phyloP scores from a whole-genome alignment of 37 sponge, comb jelly and placozoan species.

The Bolinopsis microptera region DNA sequence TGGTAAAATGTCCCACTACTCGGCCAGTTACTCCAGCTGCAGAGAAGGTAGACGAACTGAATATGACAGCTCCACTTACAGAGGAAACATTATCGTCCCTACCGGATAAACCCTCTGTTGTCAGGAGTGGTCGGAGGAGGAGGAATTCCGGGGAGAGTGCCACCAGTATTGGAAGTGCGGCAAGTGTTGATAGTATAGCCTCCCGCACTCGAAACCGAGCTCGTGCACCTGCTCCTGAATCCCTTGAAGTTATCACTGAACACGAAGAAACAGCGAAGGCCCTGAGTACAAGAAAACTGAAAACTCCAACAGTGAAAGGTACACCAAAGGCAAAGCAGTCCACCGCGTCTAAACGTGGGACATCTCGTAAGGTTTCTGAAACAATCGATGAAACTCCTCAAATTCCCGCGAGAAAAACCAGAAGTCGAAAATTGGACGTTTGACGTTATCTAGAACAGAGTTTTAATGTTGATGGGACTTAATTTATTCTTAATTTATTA shows the following conservation, averaged over 20 bases:
- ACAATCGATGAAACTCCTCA: conserved; percentile 29
- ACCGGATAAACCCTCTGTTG: background rate
- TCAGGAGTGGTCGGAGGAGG: background rate
- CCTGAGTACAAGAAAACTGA: background rate
- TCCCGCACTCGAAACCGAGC: background rate
- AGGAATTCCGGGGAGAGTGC: background rate
- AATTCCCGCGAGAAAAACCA: conserved; percentile 27
- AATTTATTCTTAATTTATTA: background rate
- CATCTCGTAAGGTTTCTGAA: background rate
- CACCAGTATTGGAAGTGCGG: background rate
- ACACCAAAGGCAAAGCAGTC: background rate
- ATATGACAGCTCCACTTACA: background rate
- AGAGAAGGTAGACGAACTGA: background rate
- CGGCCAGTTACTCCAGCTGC: background rate
- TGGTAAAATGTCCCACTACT: background rate
- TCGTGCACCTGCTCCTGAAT: background rate
- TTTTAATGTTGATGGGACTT: background rate
- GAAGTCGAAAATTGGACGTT: background rate
- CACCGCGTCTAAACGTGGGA: background rate
- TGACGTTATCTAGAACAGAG: too few species aligned
- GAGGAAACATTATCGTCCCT: background rate
- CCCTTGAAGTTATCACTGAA: conserved; percentile 21
- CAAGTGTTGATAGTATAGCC: conserved; percentile 33
- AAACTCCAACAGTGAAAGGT: background rate
- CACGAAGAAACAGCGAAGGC: conserved; percentile 2